Conservation (phyloP, 2,888 invertebrate genomes). For the Lycia hirtaria region DNA sequence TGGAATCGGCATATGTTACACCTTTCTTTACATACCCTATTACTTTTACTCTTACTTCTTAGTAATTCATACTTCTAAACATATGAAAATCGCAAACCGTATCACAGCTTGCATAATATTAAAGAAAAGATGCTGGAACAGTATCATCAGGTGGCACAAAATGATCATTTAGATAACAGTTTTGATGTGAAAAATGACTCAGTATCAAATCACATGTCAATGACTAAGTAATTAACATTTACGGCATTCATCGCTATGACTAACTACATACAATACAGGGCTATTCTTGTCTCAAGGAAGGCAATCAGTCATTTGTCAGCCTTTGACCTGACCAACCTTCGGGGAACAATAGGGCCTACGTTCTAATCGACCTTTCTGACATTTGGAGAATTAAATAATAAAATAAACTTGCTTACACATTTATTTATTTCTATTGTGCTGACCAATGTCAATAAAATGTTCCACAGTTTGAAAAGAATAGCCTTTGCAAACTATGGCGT, state of each 20-base stretch:
- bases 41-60: too few species aligned
- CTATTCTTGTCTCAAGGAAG: constrained; percentile 14
- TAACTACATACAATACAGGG: constrained; percentile 20
- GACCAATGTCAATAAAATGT: neutral
- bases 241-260: constrained; percentile 17
- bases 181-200: constrained; percentile 17
- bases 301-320: constrained; percentile 22
- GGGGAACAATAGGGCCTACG: constrained; percentile 20
- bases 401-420: neutral
- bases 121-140: too few species aligned
- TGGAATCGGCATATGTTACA: too few species aligned
- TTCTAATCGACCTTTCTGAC: constrained; percentile 18
- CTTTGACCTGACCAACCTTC: constrained; percentile 28
- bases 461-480: too few species aligned
- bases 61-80: too few species aligned
- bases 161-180: neutral
- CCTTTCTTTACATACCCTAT: too few species aligned
- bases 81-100: too few species aligned
- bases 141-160: too few species aligned
- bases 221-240: constrained; percentile 38
- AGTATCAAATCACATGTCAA: constrained; percentile 21
- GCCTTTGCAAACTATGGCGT: too few species aligned
- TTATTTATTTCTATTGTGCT: neutral
- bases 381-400: neutral
- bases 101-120: too few species aligned